Conservation (phyloP, 2,888 invertebrate genomes). For the Morinoia aosen region DNA sequence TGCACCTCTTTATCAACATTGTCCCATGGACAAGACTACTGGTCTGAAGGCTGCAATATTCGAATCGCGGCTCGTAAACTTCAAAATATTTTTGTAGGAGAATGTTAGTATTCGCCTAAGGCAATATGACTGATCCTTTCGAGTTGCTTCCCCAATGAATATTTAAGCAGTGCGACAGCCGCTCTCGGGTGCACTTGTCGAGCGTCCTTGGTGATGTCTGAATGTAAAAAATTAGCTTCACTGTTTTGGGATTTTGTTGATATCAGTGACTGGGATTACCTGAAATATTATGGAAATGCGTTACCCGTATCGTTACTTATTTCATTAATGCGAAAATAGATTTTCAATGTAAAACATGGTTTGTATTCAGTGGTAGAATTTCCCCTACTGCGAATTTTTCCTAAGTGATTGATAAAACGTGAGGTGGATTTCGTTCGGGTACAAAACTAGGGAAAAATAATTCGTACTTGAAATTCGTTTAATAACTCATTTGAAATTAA, state of each 20-base stretch:
- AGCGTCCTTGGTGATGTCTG: not conserved
- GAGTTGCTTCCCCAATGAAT: not conserved
- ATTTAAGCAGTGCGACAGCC: not conserved
- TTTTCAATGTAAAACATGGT: not conserved
- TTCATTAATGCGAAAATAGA: not conserved
- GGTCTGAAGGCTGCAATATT: not conserved
- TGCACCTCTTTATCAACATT: not conserved
- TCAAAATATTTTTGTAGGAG: not conserved
- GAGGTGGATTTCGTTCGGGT: not conserved
- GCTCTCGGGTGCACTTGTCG: not conserved
- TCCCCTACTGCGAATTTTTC: not conserved
- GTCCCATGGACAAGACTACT: not conserved
- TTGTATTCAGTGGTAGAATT: not conserved
- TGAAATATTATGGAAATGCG: not conserved
- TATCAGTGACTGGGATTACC: not conserved
- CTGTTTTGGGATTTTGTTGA: not conserved
- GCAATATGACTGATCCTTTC: not conserved
- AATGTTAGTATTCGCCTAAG: not conserved
- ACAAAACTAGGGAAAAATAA: not conserved
- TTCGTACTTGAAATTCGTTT: no score
- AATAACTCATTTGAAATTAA: no score
- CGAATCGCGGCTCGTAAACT: not conserved
- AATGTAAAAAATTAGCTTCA: not conserved
- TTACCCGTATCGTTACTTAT: not conserved
- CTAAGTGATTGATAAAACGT: not conserved